These are phyloP conservation scores for Trachurus trachurus DNA, from an alignment of 2,797 vertebrate species.

Conservation along the genomic window DNA sequence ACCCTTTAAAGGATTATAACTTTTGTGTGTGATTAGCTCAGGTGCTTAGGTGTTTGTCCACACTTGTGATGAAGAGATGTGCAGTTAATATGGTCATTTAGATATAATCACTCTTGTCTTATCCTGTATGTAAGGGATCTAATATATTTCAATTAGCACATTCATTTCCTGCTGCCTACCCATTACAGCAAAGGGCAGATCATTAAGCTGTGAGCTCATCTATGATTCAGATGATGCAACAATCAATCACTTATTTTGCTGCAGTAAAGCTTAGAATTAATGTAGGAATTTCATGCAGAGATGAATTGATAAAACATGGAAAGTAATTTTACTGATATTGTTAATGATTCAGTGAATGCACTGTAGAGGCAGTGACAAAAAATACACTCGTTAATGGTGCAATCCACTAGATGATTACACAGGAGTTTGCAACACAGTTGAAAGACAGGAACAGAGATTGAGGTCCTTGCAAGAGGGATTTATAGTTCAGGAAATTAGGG, in stretches of 20 bases:
- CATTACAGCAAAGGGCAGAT: background rate
- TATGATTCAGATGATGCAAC: conserved; percentile 47
- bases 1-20: background rate
- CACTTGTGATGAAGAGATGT: background rate
- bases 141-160: background rate
- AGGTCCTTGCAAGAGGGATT: conserved; percentile 24
- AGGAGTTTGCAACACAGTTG: background rate
- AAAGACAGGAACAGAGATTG: conserved; percentile 31
- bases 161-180: conserved; percentile 25
- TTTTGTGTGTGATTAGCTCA: background rate
- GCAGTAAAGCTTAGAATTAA: conserved; percentile 11
- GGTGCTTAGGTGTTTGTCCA: no score
- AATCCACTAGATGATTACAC: background rate
- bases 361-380: background rate
- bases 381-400: background rate
- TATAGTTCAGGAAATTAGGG: background rate
- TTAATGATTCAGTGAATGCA: background rate
- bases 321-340: background rate
- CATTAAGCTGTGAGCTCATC: conserved; percentile 27
- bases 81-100: background rate
- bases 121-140: background rate
- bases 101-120: background rate
- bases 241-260: conserved; percentile 42
- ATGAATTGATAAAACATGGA: background rate
- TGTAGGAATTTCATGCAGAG: background rate